Evolutionary conservation across 2,113 vertebrate genomes (phyloP).

Genomic region (Cyprinodon tularosa): DNA sequence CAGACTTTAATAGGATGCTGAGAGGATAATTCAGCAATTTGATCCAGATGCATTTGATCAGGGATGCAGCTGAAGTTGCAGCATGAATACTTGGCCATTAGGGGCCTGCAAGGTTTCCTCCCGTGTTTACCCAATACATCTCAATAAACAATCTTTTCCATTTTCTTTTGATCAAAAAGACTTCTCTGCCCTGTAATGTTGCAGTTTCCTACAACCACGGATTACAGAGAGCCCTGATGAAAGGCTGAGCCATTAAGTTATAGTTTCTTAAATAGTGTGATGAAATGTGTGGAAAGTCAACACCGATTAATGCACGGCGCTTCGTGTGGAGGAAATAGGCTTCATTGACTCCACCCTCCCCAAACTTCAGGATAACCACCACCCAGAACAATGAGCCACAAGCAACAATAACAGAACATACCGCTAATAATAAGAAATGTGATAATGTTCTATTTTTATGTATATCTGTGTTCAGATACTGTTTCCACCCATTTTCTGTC

Average conservation of each 20-base stretch:
- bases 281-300: slow-evolving; percentile 61
- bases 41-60: no score
- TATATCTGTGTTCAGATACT: not conserved
- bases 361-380: slow-evolving; percentile 53
- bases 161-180: slow-evolving; percentile 1
- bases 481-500: not conserved
- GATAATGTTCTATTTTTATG: not conserved
- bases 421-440: slow-evolving; percentile 3
- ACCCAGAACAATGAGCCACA: slow-evolving; percentile 71
- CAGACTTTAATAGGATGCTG: no score
- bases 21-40: no score
- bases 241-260: slow-evolving; percentile 33
- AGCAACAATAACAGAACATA: slow-evolving; percentile 43
- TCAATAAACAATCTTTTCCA: not conserved
- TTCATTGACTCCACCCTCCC: slow-evolving; percentile 55
- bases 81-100: no score
- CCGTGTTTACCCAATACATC: not conserved
- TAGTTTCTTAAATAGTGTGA: slow-evolving; percentile 36
- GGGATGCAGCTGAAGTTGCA: no score
- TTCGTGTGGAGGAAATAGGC: slow-evolving; percentile 72
- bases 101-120: no score
- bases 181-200: not conserved
- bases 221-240: slow-evolving; percentile 4
- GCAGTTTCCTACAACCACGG: no score
- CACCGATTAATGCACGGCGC: slow-evolving; percentile 59